Evolutionary conservation across 2,888 invertebrate genomes (phyloP).

Genomic region (Criorhina ranunculi): DNA sequence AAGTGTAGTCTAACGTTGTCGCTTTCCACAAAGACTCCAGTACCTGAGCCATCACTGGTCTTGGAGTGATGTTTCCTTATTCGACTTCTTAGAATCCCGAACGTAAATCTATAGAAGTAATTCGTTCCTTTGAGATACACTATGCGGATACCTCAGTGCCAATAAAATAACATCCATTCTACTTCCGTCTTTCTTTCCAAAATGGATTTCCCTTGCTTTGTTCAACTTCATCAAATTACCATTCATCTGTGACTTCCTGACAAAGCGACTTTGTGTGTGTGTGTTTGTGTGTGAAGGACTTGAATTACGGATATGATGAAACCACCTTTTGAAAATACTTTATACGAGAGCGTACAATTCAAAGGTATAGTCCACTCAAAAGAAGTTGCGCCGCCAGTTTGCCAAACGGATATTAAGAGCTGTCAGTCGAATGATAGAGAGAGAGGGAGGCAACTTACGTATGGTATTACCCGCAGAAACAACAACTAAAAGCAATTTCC

Average conservation of each 20-base stretch:
- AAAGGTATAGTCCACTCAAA: conserved; percentile 23
- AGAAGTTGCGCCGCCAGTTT: conserved; percentile 4
- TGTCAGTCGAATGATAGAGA: conserved; percentile 49
- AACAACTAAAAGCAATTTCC: conserved; percentile 68
- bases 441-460: conserved; percentile 24
- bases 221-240: no score
- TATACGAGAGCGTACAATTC: not conserved
- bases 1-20: no score
- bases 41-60: no score
- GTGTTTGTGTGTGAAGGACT: not conserved
- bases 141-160: no score
- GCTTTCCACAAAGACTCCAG: no score
- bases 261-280: not conserved
- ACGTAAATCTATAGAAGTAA: no score
- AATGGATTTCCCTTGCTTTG: no score
- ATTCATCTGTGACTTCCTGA: not conserved
- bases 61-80: no score
- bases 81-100: no score
- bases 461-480: conserved; percentile 31
- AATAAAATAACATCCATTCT: no score
- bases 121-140: no score
- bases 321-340: conserved; percentile 3
- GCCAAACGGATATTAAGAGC: conserved; percentile 62
- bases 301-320: conserved; percentile 6
- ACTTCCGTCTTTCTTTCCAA: no score